Evolutionary conservation across 2,113 vertebrate genomes (phyloP), one percentile per base, ranked within the genome.

Genomic region (Grantiella picta): DNA sequence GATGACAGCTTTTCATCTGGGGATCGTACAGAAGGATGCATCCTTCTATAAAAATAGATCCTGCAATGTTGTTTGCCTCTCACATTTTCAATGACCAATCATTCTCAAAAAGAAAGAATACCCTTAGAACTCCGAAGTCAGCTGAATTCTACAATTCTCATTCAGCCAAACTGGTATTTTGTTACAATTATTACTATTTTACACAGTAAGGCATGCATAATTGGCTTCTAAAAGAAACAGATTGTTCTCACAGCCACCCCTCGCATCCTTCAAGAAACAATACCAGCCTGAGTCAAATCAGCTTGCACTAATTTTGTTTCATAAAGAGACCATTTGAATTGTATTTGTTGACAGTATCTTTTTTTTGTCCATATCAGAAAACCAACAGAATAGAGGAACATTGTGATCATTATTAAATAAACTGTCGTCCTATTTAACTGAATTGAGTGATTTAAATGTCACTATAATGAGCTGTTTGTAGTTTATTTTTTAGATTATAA

Each of bases 1-100:
- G 95, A 97, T 98, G 98, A 97, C 96, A 97, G 97, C 91, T 98
- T 98, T 97, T 97, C 97, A 97, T 96, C 95, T 97, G 95, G 86
- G 93, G 82, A 97, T 97, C 95, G 91, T 95, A 92, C 71, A 97
- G 96, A 97, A 96, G 68, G 95, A 97, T 97, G 95, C 82, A 97
- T 97, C 93, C 96, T 90, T 95, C 93, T 82, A 77, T 86, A 98
- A 97, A 98, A 97, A 98, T 97, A 98, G 94, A 64, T 97, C 89
- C 92, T 93, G 70, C 60, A 92, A 69, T 88, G 52, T 93, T 95
- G 86, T 94, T 96, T 95, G 45, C 86, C 90, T 90, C 81, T 97
- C 77, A 89, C 44, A 91, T 97, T 97, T 97, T 94, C 91, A 90
- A 92, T 77, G 92, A 52, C 95, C 93, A 63, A 75, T 93, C 64